Percentiles rank a stretch among this genome's conserved stretches.
Evolutionary conservation across 2,888 invertebrate genomes (phyloP).

Genomic region (Agrochola lychnidis): DNA sequence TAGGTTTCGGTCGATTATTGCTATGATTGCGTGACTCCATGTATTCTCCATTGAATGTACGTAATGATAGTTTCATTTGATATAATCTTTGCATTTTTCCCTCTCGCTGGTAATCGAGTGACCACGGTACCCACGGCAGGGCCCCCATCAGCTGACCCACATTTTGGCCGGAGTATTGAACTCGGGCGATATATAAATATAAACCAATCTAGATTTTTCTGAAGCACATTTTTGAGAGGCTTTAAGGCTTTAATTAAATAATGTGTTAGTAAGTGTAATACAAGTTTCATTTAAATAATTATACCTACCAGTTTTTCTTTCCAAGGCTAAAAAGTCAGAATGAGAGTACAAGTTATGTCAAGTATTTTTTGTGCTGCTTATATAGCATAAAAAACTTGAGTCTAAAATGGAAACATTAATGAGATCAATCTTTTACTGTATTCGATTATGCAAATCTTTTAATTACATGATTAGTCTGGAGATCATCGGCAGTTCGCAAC

Average conservation of each 20-base stretch:
- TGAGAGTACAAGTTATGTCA: background rate
- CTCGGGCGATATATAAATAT: constrained; percentile 77
- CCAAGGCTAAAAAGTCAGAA: background rate
- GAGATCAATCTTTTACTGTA: background rate
- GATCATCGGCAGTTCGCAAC: constrained; percentile 9
- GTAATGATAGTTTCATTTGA: constrained; percentile 40
- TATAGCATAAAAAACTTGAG: background rate
- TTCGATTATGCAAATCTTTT: constrained; percentile 24
- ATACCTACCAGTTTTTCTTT: constrained; percentile 5
- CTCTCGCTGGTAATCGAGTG: constrained; percentile 61
- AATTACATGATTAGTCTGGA: constrained; percentile 20
- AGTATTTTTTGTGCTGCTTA: too few species aligned
- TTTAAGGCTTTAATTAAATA: constrained; percentile 30
- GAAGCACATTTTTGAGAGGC: constrained; percentile 65
- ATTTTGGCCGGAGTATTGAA: constrained; percentile 81
- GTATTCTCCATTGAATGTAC: constrained; percentile 26
- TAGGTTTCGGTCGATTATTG: background rate
- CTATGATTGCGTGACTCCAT: constrained; percentile 6
- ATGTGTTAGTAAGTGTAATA: constrained; percentile 3
- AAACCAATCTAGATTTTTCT: constrained; percentile 77
- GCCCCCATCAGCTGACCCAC: constrained; percentile 79
- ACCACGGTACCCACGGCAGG: constrained; percentile 64
- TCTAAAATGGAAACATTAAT: constrained; percentile 5
- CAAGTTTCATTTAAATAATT: background rate
- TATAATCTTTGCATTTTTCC: constrained; percentile 56